Percentiles rank a stretch among this genome's conserved stretches.
Conservation (phyloP, 2,797 vertebrate genomes). For the Antrozous pallidus region DNA sequence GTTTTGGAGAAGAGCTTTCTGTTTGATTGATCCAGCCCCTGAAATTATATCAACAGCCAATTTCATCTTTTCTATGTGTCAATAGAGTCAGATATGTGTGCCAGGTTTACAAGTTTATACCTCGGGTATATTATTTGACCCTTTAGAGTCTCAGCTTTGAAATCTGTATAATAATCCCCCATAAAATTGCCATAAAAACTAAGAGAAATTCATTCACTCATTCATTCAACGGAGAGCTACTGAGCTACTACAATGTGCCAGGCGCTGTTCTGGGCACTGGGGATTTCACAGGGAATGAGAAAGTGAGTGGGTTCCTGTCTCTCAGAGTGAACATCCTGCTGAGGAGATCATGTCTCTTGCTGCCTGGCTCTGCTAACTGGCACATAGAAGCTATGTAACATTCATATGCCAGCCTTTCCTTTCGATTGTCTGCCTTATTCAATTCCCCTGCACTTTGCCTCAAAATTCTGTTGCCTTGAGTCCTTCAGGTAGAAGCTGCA, state of each 20-base stretch:
- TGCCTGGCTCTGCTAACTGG: background rate
- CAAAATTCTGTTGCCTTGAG: slow-evolving; percentile 3
- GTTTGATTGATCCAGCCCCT: background rate
- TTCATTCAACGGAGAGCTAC: background rate
- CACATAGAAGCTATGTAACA: background rate
- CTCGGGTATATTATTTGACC: background rate
- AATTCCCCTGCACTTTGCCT: background rate
- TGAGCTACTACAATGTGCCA: background rate
- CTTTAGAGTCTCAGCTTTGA: background rate
- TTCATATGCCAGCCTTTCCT: background rate
- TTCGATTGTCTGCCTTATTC: background rate
- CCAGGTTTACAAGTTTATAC: background rate
- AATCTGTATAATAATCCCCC: background rate
- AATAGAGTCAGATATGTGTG: background rate
- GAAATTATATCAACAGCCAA: background rate
- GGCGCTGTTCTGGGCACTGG: background rate
- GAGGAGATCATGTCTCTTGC: background rate
- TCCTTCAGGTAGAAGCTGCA: background rate
- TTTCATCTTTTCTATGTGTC: background rate
- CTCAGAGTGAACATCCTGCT: background rate
- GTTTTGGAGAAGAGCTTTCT: background rate
- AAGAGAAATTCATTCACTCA: background rate
- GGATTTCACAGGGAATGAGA: background rate
- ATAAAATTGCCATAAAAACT: background rate
- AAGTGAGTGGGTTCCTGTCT: background rate